Conservation (phyloP, 2,888 invertebrate genomes). For the Ditylenchus weischeri region DNA sequence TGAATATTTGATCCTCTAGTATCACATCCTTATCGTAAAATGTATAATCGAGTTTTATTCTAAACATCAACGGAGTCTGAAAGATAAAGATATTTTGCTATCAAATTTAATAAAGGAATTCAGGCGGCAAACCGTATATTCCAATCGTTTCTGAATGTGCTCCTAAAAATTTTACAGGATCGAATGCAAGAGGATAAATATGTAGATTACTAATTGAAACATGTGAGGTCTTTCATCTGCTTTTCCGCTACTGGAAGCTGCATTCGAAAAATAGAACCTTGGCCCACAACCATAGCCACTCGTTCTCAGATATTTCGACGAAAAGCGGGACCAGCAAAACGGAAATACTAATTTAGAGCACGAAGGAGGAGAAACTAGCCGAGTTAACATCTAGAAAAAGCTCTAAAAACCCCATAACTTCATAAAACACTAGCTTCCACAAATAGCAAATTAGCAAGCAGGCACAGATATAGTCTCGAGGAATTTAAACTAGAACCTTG, state of each 20-base stretch:
- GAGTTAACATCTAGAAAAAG: too few relatives aligned
- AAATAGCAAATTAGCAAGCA: too few relatives aligned
- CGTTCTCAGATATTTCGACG: too few relatives aligned
- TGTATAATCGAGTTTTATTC: conserved; percentile 51
- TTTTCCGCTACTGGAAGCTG: conserved; percentile 7
- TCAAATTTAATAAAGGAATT: conserved; percentile 20
- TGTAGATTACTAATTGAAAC: conserved; percentile 36
- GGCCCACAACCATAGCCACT: neutral
- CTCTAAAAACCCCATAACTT: too few relatives aligned
- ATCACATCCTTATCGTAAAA: conserved; percentile 55
- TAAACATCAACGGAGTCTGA: conserved; percentile 53
- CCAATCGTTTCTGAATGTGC: conserved; percentile 47
- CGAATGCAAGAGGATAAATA: too few relatives aligned
- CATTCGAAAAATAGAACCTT: neutral
- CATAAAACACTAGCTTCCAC: too few relatives aligned
- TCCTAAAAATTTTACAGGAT: conserved; percentile 24
- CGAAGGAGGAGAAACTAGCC: too few relatives aligned
- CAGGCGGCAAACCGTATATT: conserved; percentile 37
- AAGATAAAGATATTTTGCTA: conserved; percentile 8
- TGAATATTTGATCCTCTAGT: conserved; percentile 52
- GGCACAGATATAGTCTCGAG: too few relatives aligned
- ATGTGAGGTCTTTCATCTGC: conserved; percentile 43
- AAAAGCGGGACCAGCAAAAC: too few relatives aligned
- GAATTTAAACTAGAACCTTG: too few relatives aligned
- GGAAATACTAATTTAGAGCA: too few relatives aligned